phyloP scores from a whole-genome alignment of 2,113 vertebrate genomes.

The Pluvialis apricaria region DNA sequence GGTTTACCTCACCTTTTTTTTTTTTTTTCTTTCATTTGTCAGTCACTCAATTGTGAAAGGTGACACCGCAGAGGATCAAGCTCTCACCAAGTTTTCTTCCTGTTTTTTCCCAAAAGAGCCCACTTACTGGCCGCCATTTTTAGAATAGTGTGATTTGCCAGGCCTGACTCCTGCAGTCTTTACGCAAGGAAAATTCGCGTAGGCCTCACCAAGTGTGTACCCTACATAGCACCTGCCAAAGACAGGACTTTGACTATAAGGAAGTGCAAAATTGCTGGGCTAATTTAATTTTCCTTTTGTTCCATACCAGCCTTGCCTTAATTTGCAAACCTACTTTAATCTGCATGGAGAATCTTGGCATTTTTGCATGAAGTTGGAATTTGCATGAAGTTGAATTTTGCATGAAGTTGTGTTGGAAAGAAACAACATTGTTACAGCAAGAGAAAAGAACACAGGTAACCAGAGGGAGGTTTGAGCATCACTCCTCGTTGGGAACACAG shows the following conservation, averaged over 20 bases:
- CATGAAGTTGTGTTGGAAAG: background rate
- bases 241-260: background rate
- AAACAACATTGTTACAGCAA: background rate
- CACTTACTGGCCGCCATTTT: background rate
- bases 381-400: no score
- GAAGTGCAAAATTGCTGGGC: background rate
- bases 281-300: background rate
- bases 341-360: background rate
- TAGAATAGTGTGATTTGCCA: background rate
- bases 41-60: background rate
- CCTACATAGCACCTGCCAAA: background rate
- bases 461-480: background rate
- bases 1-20: background rate
- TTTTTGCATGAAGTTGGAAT: background rate
- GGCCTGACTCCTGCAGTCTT: background rate
- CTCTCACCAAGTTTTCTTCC: background rate
- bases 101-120: background rate
- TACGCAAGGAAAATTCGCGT: background rate
- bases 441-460: background rate
- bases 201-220: background rate
- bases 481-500: background rate
- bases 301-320: background rate
- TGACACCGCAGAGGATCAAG: background rate
- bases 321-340: background rate
- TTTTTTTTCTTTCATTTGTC: background rate